Evolutionary conservation across 2,113 vertebrate genomes (phyloP).

Genomic region (Sinocyclocheilus anophthalmus): DNA sequence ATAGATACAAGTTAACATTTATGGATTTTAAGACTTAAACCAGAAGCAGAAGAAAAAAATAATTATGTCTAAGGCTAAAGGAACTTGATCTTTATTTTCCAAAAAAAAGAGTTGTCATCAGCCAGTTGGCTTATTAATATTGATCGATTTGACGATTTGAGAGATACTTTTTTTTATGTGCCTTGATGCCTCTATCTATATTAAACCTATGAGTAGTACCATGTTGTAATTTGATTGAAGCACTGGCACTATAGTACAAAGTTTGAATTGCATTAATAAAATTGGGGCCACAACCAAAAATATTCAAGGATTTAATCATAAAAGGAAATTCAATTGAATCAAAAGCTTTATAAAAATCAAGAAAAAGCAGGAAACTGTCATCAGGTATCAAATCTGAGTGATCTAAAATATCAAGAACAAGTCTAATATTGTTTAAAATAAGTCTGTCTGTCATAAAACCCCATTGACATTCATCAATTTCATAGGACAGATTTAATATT

Average conservation of each 20-base stretch:
- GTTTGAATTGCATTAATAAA: neutral
- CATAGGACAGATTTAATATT: neutral
- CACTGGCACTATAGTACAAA: neutral
- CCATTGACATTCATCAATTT: neutral
- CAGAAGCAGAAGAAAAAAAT: neutral
- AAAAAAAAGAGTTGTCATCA: neutral
- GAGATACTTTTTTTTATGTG: neutral
- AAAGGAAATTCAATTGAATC: neutral
- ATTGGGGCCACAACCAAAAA: neutral
- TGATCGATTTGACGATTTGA: neutral
- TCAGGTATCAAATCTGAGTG: neutral
- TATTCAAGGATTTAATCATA: neutral
- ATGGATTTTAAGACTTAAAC: too few relatives aligned
- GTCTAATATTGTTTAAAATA: neutral
- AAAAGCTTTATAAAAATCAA: neutral
- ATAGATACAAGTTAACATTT: too few relatives aligned
- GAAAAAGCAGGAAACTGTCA: neutral
- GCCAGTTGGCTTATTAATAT: neutral
- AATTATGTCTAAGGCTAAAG: neutral
- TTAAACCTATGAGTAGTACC: neutral
- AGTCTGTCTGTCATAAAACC: neutral
- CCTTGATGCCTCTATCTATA: neutral
- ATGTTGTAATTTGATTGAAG: neutral
- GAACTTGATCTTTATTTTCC: neutral
- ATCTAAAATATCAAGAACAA: conserved; percentile 8